Evolutionary conservation across 2,113 vertebrate genomes (phyloP).

Genomic region (Odontesthes bonariensis): DNA sequence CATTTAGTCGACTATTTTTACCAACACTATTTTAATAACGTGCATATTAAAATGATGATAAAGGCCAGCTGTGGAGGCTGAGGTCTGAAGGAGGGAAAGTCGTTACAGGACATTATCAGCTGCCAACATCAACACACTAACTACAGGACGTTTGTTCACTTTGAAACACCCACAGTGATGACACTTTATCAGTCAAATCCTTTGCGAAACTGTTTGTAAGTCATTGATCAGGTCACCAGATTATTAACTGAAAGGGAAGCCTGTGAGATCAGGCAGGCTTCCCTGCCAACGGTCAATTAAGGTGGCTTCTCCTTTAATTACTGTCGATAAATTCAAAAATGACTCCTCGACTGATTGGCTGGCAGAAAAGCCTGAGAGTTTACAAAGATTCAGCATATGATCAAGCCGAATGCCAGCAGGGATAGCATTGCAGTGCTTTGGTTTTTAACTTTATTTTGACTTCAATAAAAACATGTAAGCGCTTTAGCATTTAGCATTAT

Average conservation of each 20-base stretch:
- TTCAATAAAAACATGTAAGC: background rate
- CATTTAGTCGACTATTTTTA: slow-evolving; percentile 66
- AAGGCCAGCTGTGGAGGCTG: slow-evolving; percentile 32
- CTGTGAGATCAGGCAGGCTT: background rate
- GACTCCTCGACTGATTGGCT: background rate
- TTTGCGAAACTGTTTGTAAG: background rate
- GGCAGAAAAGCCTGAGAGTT: no score
- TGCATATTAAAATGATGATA: slow-evolving; percentile 59
- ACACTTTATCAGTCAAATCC: background rate
- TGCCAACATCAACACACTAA: slow-evolving; percentile 15
- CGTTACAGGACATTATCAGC: slow-evolving; percentile 28
- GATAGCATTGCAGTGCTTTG: background rate
- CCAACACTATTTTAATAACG: slow-evolving; percentile 65
- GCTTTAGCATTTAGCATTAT: background rate
- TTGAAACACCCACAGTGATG: background rate
- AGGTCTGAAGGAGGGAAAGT: slow-evolving; percentile 35
- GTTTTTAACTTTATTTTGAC: background rate
- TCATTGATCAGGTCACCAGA: slow-evolving; percentile 1
- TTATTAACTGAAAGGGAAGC: background rate
- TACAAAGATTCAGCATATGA: background rate
- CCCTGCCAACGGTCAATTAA: background rate
- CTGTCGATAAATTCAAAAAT: background rate
- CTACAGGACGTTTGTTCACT: slow-evolving; percentile 14
- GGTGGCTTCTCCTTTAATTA: background rate
- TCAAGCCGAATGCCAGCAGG: background rate